Conservation (phyloP, 2,797 vertebrate species). For the Trachops cirrhosus region DNA sequence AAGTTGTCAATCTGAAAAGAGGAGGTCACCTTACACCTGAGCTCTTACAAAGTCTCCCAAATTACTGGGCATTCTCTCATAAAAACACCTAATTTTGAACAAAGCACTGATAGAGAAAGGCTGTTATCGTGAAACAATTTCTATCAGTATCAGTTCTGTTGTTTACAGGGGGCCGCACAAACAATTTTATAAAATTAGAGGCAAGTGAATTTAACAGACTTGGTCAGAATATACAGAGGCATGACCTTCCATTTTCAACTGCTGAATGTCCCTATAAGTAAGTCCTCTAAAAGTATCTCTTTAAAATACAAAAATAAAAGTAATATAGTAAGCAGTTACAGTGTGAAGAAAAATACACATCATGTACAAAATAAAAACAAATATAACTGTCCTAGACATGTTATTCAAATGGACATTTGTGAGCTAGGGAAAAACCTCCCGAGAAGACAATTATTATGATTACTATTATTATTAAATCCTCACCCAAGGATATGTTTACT, state of each 20-base stretch:
- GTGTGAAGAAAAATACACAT: neutral
- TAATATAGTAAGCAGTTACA: neutral
- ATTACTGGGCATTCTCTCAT: neutral
- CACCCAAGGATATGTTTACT: too few species aligned
- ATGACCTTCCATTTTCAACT: neutral
- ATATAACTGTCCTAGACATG: neutral
- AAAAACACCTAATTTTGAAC: neutral
- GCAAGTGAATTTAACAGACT: neutral
- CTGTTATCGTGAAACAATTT: neutral
- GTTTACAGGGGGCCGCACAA: neutral
- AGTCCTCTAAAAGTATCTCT: neutral
- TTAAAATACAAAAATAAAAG: neutral
- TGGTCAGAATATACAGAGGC: neutral
- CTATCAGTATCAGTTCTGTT: neutral
- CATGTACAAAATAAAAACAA: neutral
- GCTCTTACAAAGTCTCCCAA: neutral
- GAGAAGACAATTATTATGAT: too few species aligned
- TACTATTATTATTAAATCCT: too few species aligned
- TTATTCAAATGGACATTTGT: neutral
- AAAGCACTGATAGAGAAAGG: neutral
- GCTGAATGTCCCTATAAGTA: neutral
- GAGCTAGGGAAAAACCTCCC: neutral
- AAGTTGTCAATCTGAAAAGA: neutral
- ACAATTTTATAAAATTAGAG: neutral
- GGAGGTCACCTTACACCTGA: neutral